Conservation (phyloP, 2,888 invertebrate genomes). For the Artemia sinica region DNA sequence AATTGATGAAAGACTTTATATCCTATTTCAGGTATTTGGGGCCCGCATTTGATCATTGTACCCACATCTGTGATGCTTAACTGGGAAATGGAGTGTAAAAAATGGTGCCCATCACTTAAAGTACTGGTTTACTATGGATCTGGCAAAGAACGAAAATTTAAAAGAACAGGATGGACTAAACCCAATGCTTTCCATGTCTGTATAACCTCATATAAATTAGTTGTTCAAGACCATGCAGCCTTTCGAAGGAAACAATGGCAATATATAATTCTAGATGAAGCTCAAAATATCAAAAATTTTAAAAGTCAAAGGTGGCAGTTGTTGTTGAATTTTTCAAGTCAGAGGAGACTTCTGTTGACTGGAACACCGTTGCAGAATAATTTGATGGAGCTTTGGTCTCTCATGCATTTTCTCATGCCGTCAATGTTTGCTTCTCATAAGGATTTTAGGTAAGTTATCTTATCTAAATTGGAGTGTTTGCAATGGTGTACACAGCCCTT, state of each 20-base stretch:
- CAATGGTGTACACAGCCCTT: too few species aligned
- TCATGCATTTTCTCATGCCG: slow-evolving; percentile 97
- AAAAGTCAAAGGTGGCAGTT: slow-evolving; percentile 98
- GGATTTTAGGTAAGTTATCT: slow-evolving; percentile 44
- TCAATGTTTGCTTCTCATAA: slow-evolving; percentile 87
- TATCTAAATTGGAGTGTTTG: too few species aligned
- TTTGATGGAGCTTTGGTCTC: slow-evolving; percentile 88
- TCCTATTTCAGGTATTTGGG: slow-evolving; percentile 56
- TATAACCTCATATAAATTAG: slow-evolving; percentile 92
- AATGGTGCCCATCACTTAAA: slow-evolving; percentile 99
- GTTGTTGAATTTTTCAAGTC: slow-evolving; percentile 78
- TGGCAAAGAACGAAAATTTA: slow-evolving; percentile 80
- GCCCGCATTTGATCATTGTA: slow-evolving; percentile 94
- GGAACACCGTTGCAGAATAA: slow-evolving; percentile 92
- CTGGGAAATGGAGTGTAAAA: slow-evolving; percentile 99
- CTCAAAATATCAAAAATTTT: slow-evolving; percentile 98
- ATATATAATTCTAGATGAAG: slow-evolving; percentile 91
- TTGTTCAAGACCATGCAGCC: slow-evolving; percentile 93
- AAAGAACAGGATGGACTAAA: slow-evolving; percentile 85
- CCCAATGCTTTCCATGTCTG: slow-evolving; percentile 95
- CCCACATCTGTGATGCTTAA: slow-evolving; percentile 98
- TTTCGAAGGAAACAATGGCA: slow-evolving; percentile 96
- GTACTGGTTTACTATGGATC: slow-evolving; percentile 94
- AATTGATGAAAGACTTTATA: not conserved
- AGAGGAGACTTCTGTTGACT: slow-evolving; percentile 70